phyloP scores from a whole-genome alignment of 2,888 invertebrate genomes.

The Allygus modestus region DNA sequence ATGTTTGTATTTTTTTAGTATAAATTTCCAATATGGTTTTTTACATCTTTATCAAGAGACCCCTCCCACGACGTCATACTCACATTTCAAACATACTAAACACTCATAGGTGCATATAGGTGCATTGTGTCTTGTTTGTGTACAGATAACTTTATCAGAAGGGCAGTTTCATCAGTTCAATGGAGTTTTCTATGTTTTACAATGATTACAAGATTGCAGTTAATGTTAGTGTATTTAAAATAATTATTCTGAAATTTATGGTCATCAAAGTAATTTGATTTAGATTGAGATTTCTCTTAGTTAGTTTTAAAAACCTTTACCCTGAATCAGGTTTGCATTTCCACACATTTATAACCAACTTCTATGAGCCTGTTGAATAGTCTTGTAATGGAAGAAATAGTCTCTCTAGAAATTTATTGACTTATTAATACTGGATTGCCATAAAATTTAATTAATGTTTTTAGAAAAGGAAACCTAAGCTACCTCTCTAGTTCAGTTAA shows the following conservation, averaged over 20 bases:
- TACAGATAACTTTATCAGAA: not conserved
- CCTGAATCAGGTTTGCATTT: not conserved
- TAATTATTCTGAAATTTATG: not conserved
- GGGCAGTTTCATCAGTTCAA: not conserved
- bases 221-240: constrained; percentile 1
- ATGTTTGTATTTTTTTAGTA: too few species aligned
- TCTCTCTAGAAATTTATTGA: too few species aligned
- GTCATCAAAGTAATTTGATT: not conserved
- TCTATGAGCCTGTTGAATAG: too few species aligned
- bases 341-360: too few species aligned
- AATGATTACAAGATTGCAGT: constrained; percentile 19
- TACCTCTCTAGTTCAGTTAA: too few species aligned
- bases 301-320: not conserved
- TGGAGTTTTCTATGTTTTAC: constrained; percentile 37
- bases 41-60: too few species aligned
- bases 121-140: not conserved
- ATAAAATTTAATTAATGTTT: too few species aligned
- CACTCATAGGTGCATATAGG: not conserved
- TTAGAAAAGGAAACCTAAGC: too few species aligned
- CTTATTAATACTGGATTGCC: too few species aligned
- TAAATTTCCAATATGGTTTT: too few species aligned
- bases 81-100: not conserved
- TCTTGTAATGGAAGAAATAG: too few species aligned
- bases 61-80: not conserved
- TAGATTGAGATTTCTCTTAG: not conserved